Conservation (phyloP, 2,888 invertebrate species). For the Drosophila flavopinicola region DNA sequence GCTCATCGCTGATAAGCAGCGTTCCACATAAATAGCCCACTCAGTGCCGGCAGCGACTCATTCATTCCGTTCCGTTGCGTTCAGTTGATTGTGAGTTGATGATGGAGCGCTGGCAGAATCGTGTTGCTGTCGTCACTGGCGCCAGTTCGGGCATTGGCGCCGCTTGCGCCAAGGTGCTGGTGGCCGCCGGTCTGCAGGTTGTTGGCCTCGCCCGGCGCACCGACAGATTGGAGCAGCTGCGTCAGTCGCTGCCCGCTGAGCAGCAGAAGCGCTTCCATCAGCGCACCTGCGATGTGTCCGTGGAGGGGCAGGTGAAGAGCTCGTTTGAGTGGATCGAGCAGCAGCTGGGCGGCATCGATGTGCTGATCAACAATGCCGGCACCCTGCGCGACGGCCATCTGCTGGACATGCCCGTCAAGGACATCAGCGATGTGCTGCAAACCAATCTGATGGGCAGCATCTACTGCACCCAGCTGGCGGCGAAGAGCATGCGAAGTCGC, state of each 20-base stretch:
- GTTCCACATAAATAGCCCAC: conserved; percentile 21
- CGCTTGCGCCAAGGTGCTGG: conserved; percentile 84
- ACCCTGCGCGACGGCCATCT: conserved; percentile 78
- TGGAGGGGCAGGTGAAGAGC: conserved; percentile 85
- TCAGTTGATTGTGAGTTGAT: too few relatives aligned
- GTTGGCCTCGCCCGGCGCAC: conserved; percentile 85
- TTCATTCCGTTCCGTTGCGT: neutral
- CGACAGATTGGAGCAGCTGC: conserved; percentile 70
- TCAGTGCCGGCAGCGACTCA: neutral
- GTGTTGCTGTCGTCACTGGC: conserved; percentile 87
- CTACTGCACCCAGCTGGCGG: conserved; percentile 85
- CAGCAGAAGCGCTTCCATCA: conserved; percentile 68
- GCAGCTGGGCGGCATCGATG: conserved; percentile 86
- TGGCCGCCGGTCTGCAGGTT: conserved; percentile 85
- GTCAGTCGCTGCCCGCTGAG: conserved; percentile 59
- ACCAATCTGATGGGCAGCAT: conserved; percentile 85
- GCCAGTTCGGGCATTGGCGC: conserved; percentile 88
- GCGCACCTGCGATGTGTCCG: conserved; percentile 84
- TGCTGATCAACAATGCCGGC: conserved; percentile 87
- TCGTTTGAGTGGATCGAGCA: conserved; percentile 86
- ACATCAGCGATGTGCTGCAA: conserved; percentile 83
- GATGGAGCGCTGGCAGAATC: conserved; percentile 84
- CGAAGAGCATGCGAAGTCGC: conserved; percentile 85
- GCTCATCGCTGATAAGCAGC: conserved; percentile 29
- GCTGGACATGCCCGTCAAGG: conserved; percentile 71